Conservation (phyloP, 2,888 invertebrate species). For the Drosophila mimica region DNA sequence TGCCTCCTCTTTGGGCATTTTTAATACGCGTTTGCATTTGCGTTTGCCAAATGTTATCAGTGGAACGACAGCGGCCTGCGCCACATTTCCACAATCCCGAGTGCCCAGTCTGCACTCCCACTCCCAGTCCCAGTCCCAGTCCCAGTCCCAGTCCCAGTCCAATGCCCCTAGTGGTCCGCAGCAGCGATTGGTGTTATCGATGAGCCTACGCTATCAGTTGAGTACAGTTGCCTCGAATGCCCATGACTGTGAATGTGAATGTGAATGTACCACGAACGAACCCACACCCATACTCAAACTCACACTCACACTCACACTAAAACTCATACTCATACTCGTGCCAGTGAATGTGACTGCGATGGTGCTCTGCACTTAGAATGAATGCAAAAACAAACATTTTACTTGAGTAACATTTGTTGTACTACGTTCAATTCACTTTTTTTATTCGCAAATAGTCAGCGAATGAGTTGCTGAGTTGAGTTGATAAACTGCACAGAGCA, state of each 20-base stretch:
- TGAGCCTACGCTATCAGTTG: slow-evolving; percentile 72
- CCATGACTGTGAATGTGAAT: slow-evolving; percentile 34
- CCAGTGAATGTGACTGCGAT: slow-evolving; percentile 26
- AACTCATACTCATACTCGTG: slow-evolving; percentile 14
- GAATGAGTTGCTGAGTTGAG: slow-evolving; percentile 39
- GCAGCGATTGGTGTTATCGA: slow-evolving; percentile 71
- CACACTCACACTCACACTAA: slow-evolving; percentile 15
- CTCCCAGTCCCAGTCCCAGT: slow-evolving; percentile 1
- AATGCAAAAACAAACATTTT: slow-evolving; percentile 79
- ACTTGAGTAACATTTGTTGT: slow-evolving; percentile 73
- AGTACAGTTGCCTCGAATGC: slow-evolving; percentile 59
- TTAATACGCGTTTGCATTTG: slow-evolving; percentile 78
- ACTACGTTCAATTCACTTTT: slow-evolving; percentile 35
- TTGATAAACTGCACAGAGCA: slow-evolving; percentile 39
- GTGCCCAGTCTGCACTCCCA: slow-evolving; percentile 9
- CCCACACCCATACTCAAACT: slow-evolving; percentile 16
- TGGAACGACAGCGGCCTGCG: slow-evolving; percentile 53
- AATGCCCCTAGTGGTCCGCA: slow-evolving; percentile 56
- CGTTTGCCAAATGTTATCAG: slow-evolving; percentile 78
- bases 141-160: slow-evolving; percentile 41
- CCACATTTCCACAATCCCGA: slow-evolving; percentile 38
- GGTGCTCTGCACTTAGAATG: slow-evolving; percentile 71
- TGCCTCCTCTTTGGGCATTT: slow-evolving; percentile 78
- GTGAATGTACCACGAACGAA: no score
- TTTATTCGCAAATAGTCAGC: slow-evolving; percentile 57